Percentiles rank a stretch among this genome's conserved stretches.
phyloP scores from a whole-genome alignment of 2,113 vertebrate species.

The Prietella phreatophila region DNA sequence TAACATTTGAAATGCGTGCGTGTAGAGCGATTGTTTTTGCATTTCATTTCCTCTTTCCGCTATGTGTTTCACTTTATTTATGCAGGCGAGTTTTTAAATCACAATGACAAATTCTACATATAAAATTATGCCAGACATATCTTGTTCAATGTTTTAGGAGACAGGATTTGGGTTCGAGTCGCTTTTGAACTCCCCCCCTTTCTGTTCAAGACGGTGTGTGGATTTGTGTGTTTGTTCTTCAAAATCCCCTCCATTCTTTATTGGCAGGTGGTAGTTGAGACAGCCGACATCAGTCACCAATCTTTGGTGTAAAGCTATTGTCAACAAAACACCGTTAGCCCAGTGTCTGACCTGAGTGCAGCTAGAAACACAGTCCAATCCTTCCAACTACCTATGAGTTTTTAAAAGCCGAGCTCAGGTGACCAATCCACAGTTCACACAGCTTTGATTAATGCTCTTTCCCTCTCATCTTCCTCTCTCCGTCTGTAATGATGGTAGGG shows the following conservation, averaged over 20 bases:
- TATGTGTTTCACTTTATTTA: neutral
- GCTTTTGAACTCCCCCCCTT: conserved; percentile 17
- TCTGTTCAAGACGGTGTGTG: conserved; percentile 21
- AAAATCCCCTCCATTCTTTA: conserved; percentile 52
- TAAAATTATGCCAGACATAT: neutral
- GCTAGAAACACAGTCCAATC: conserved; percentile 39
- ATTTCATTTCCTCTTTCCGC: neutral
- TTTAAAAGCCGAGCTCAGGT: conserved; percentile 44
- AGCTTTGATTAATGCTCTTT: conserved; percentile 55
- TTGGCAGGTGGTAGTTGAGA: conserved; percentile 57
- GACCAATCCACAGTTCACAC: conserved; percentile 45
- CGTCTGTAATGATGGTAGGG: conserved; percentile 43
- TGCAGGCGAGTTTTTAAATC: neutral
- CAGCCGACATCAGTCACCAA: conserved; percentile 46
- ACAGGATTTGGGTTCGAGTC: neutral
- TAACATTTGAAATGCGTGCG: neutral
- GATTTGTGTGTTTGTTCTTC: conserved; percentile 53
- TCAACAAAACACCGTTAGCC: conserved; percentile 53
- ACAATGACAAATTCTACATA: neutral
- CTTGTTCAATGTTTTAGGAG: neutral
- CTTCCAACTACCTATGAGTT: conserved; percentile 13
- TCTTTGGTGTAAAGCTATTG: conserved; percentile 50
- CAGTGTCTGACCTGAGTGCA: conserved; percentile 36
- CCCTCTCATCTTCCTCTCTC: conserved; percentile 38
- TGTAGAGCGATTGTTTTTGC: neutral